Evolutionary conservation across 2,797 vertebrate species (phyloP), one percentile per base, ranked within the genome.

Genomic region (Clamator glandarius): DNA sequence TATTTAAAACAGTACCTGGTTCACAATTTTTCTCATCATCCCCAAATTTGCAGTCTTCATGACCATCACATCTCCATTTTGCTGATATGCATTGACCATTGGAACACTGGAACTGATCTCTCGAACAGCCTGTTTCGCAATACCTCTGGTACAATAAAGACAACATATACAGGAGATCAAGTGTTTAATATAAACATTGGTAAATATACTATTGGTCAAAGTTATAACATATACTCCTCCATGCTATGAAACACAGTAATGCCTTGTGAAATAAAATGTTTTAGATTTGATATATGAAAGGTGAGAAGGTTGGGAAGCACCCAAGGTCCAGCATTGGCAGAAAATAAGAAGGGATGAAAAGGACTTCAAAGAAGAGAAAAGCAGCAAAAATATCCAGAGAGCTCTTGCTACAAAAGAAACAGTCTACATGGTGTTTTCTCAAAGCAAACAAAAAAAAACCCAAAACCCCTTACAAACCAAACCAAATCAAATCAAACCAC

Each of bases 41-140:
- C 11, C 99, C 99, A 61, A 98, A 98, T 97, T 99, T 99, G 94
- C 99, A 99, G 84, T 99, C 99, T 93, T 99, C 99, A 14, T 99
- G 99, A 3, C 99, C 98, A 24, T 99, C 99, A 55, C 99, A 99
- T 85, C 98, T 97, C 99, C 99, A 99, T 92, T 98, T 99, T 1
- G 97, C 95, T 12, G 99, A 98, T 96, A 99, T 99, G 97, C 99
- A 99, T 58, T 99, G 98, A 93, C 99, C 99, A 42, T 98, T 99
- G 89, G 98, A 98, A 95, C 99, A 99, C 70, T 98, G 99, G 90
- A 99, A 99, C 90, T 99, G 99, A 95, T 99, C 99, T 76, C 98
- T 98, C 3, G 98, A 98, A 90, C 99, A 99, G 92, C 97, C 98
- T 5, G 97, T 98, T 96, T 99, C 99, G 91, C 99, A 99, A 89